These are phyloP conservation scores for Petrolisthes cinctipes DNA, from an alignment of 2,888 invertebrate species.

Conservation along the genomic window DNA sequence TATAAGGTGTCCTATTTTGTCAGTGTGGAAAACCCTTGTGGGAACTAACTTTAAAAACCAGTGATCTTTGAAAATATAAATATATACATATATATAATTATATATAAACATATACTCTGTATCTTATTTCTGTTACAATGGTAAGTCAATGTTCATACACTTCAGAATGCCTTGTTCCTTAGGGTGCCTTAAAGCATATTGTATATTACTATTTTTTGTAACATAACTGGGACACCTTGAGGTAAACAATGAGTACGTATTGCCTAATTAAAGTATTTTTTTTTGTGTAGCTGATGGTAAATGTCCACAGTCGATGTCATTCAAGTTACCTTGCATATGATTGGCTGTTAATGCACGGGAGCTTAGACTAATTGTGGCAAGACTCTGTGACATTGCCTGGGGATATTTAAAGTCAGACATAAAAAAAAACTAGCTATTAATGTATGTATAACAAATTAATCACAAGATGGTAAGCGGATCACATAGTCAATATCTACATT, in stretches of 20 bases:
- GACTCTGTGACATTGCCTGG: too few species aligned
- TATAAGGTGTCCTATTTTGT: too few species aligned
- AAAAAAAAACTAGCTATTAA: conserved; percentile 31
- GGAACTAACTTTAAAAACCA: conserved; percentile 37
- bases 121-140: conserved; percentile 52
- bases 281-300: too few species aligned
- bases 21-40: neutral
- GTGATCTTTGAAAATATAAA: conserved; percentile 45
- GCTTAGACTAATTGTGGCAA: too few species aligned
- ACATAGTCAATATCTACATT: conserved; percentile 57
- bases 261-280: conserved; percentile 36
- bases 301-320: too few species aligned
- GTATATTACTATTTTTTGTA: conserved; percentile 62
- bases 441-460: conserved; percentile 60
- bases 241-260: conserved; percentile 55
- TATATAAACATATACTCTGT: conserved; percentile 37
- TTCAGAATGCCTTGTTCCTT: conserved; percentile 62
- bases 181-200: conserved; percentile 63
- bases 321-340: too few species aligned
- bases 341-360: too few species aligned
- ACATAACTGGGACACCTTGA: conserved; percentile 61
- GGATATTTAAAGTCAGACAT: too few species aligned
- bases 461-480: conserved; percentile 55
- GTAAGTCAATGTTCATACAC: conserved; percentile 61
- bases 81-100: neutral